Percentiles rank a stretch among this genome's conserved stretches.
Conservation (phyloP, 2,113 vertebrate species). For the Lepus timidus region DNA sequence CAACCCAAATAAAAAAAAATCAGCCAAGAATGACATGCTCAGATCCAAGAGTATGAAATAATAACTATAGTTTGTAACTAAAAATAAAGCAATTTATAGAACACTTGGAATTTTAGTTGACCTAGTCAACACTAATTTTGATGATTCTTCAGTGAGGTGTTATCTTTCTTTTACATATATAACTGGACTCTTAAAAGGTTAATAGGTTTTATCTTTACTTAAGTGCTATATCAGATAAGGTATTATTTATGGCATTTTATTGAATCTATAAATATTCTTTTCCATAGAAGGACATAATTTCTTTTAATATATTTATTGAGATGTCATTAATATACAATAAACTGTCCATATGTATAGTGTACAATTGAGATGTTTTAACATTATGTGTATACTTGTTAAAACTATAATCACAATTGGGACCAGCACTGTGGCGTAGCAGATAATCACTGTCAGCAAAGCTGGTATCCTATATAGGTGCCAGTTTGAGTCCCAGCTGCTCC, state of each 20-base stretch:
- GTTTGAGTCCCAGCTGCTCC: too few relatives aligned
- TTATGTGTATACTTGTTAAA: background rate
- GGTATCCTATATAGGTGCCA: too few relatives aligned
- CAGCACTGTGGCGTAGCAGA: too few relatives aligned
- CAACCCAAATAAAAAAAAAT: too few relatives aligned
- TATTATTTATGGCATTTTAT: conserved; percentile 1
- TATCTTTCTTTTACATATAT: background rate
- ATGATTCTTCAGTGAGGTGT: background rate
- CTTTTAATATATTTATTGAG: conserved; percentile 31
- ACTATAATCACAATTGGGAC: background rate
- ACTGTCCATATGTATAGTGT: background rate
- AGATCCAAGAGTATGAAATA: background rate
- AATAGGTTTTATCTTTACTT: background rate
- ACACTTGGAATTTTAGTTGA: background rate
- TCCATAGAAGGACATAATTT: background rate
- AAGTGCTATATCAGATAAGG: background rate
- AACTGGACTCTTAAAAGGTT: background rate
- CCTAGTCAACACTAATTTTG: background rate
- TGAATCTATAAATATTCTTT: background rate
- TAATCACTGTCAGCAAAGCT: too few relatives aligned
- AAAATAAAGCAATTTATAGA: background rate
- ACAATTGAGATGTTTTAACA: background rate
- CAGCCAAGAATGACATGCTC: background rate
- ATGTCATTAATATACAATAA: background rate
- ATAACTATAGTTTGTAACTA: background rate